These are phyloP conservation scores for Subacronicta megacephala DNA, from an alignment of 2,888 invertebrate genomes.

Conservation along the genomic window DNA sequence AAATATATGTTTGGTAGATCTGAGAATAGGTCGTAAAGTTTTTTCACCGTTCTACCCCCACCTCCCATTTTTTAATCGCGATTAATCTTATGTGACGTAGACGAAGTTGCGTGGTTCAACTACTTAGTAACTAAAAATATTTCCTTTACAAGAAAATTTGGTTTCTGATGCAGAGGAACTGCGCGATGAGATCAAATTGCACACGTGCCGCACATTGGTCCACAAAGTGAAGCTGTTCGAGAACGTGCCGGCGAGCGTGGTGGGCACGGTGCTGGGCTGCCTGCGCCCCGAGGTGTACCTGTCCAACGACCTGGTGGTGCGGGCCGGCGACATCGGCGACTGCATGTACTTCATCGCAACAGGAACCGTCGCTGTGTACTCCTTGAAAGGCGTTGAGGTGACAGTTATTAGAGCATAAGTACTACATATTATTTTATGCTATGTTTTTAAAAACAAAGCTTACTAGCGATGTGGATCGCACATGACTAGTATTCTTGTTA, in stretches of 20 bases:
- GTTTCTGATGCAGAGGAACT: conserved; percentile 73
- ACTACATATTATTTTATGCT: no score
- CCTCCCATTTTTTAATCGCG: no score
- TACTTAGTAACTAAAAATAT: no score
- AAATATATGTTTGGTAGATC: no score
- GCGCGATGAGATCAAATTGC: conserved; percentile 87
- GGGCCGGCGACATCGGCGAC: conserved; percentile 89
- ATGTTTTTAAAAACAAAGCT: no score
- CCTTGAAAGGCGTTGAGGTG: conserved; percentile 90
- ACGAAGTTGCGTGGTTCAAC: no score
- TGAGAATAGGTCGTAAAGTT: no score
- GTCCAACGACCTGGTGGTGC: conserved; percentile 90
- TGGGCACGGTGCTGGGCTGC: conserved; percentile 87
- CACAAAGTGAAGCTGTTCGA: conserved; percentile 89
- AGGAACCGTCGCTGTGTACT: conserved; percentile 90
- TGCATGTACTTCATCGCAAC: conserved; percentile 91
- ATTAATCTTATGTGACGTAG: no score
- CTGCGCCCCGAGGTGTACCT: conserved; percentile 90
- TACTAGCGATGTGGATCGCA: no score
- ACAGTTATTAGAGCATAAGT: no score
- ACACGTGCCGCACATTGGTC: conserved; percentile 88
- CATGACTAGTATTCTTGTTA: no score
- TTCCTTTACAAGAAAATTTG: not conserved
- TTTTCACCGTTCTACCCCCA: no score
- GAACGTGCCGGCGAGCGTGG: conserved; percentile 79